phyloP scores from a whole-genome alignment of 2,113 vertebrate species.

The Setophaga petechia region DNA sequence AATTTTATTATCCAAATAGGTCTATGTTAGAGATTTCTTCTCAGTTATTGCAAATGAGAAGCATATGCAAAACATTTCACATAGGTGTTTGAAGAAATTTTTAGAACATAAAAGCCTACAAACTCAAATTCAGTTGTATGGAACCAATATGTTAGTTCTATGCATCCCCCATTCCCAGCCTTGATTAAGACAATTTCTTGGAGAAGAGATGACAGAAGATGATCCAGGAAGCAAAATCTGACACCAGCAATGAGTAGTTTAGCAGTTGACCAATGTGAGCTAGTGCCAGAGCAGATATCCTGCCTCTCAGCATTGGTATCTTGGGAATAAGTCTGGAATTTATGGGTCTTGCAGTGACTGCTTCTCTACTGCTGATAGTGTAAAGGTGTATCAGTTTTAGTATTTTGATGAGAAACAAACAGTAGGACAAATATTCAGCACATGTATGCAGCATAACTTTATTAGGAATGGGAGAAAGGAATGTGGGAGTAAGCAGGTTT shows the following conservation, averaged over 20 bases:
- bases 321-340: neutral
- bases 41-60: neutral
- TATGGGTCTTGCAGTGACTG: neutral
- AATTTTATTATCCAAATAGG: neutral
- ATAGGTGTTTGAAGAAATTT: neutral
- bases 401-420: neutral
- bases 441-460: neutral
- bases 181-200: neutral
- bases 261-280: neutral
- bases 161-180: neutral
- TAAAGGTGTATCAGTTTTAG: neutral
- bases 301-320: neutral
- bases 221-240: neutral
- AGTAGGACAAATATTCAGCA: neutral
- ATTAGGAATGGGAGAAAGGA: neutral
- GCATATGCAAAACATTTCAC: neutral
- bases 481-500: conserved; percentile 5
- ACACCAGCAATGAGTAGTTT: neutral
- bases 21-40: neutral
- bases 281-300: neutral
- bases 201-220: neutral
- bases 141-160: neutral
- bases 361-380: neutral
- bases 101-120: neutral
- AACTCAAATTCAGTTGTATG: neutral